Conservation (phyloP, 2,888 invertebrate genomes). For the Steinernema carpocapsae region DNA sequence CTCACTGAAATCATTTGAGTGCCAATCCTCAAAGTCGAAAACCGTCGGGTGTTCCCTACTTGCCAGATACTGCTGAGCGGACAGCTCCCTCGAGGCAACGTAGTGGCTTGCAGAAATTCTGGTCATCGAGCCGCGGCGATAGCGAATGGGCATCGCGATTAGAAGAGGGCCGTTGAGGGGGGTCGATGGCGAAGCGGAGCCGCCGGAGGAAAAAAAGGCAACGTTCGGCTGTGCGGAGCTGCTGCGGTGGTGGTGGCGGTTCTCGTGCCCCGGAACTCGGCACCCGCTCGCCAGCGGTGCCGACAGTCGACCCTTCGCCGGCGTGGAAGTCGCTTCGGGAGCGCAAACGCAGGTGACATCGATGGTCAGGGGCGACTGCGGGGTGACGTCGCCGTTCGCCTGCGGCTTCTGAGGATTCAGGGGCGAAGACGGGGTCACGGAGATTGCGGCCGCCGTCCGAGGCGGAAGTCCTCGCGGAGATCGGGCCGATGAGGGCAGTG, state of each 20-base stretch:
- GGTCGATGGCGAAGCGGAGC: constrained; percentile 16
- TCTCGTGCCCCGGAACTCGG: constrained; percentile 21
- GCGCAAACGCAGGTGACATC: constrained; percentile 18
- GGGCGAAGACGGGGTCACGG: constrained; percentile 20
- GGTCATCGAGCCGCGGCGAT: constrained; percentile 16
- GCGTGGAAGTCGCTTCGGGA: background rate
- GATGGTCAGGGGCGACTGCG: background rate
- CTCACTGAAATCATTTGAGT: constrained; percentile 45
- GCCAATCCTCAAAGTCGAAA: constrained; percentile 67
- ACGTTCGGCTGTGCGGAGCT: constrained; percentile 46
- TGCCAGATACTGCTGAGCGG: constrained; percentile 41
- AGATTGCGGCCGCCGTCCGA: background rate
- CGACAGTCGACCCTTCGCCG: constrained; percentile 26
- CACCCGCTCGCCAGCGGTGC: constrained; percentile 31
- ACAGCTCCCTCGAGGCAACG: too few species aligned
- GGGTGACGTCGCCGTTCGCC: background rate
- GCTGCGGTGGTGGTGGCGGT: constrained; percentile 44
- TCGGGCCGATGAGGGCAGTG: constrained; percentile 8
- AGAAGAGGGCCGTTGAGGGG: constrained; percentile 36
- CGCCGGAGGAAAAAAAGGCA: background rate
- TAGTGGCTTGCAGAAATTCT: background rate
- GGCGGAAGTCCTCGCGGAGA: constrained; percentile 21
- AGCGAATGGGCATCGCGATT: constrained; percentile 37
- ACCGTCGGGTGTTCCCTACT: constrained; percentile 51
- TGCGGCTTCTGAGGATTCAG: background rate